phyloP scores from a whole-genome alignment of 2,888 invertebrate genomes.

The Mythimna pallens region DNA sequence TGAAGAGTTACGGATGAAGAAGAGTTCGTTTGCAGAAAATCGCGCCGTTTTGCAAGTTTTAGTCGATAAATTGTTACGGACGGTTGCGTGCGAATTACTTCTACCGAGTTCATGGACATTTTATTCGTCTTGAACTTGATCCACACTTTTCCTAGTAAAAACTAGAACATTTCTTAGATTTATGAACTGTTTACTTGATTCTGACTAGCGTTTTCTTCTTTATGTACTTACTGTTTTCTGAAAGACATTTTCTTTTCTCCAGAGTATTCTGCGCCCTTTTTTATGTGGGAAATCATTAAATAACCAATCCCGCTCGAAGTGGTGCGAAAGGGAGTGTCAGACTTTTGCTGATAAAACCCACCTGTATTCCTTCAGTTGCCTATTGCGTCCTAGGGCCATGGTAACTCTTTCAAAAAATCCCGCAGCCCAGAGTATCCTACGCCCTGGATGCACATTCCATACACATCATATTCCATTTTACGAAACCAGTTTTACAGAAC shows the following conservation, averaged over 20 bases:
- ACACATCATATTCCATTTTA: constrained; percentile 66
- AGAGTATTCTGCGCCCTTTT: background rate
- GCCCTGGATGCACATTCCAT: constrained; percentile 53
- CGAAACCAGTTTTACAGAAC: constrained; percentile 75
- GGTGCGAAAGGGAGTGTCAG: no score
- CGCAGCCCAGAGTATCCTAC: constrained; percentile 5
- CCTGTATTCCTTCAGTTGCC: no score
- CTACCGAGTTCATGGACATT: constrained; percentile 73
- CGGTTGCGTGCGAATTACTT: constrained; percentile 81
- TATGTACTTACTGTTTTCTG: background rate
- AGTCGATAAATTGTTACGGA: constrained; percentile 79
- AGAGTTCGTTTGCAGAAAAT: constrained; percentile 69
- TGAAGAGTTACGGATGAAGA: constrained; percentile 70
- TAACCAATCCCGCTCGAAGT: no score
- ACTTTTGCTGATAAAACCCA: no score
- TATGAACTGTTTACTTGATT: constrained; percentile 5
- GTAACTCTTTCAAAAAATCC: no score
- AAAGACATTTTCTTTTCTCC: constrained; percentile 16
- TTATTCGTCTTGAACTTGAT: constrained; percentile 71
- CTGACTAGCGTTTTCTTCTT: background rate
- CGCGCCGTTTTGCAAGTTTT: constrained; percentile 75
- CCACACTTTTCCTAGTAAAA: constrained; percentile 42
- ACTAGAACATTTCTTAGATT: constrained; percentile 22
- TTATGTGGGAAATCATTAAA: no score
- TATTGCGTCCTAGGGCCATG: no score